phyloP scores from a whole-genome alignment of 2,797 vertebrate genomes.

The Danio tinwini region DNA sequence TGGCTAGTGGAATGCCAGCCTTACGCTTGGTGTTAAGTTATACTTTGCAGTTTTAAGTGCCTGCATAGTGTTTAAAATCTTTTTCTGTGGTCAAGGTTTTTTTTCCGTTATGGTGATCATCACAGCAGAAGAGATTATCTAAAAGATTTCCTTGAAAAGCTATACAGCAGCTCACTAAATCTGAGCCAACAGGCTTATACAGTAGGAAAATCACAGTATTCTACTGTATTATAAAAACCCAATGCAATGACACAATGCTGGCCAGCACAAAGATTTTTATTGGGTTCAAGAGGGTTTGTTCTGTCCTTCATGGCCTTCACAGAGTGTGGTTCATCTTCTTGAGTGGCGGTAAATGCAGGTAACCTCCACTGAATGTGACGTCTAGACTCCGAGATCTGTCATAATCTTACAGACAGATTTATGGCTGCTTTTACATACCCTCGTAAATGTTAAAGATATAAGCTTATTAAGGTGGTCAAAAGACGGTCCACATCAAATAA shows the following conservation, averaged over 20 bases:
- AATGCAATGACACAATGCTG: not conserved
- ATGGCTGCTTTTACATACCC: slow-evolving; percentile 39
- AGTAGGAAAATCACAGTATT: not conserved
- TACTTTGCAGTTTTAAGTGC: slow-evolving; percentile 38
- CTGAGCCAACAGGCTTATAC: not conserved
- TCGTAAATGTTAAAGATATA: slow-evolving; percentile 8
- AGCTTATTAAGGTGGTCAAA: slow-evolving; percentile 10
- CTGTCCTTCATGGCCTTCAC: slow-evolving; percentile 40
- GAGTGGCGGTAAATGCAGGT: slow-evolving; percentile 60
- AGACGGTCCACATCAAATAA: slow-evolving; percentile 32
- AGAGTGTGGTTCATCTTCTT: slow-evolving; percentile 42
- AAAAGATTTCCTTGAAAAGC: not conserved
- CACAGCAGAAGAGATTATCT: not conserved
- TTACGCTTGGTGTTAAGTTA: slow-evolving; percentile 3
- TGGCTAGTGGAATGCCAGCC: slow-evolving; percentile 10
- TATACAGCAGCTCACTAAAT: slow-evolving; percentile 2
- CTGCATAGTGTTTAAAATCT: slow-evolving; percentile 3
- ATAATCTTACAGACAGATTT: slow-evolving; percentile 56
- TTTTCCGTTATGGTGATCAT: not conserved
- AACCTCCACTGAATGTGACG: slow-evolving; percentile 27
- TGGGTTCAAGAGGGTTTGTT: slow-evolving; percentile 30
- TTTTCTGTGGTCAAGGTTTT: not conserved
- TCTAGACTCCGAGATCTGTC: slow-evolving; percentile 60
- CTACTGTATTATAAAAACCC: not conserved
- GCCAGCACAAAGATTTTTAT: not conserved